Evolutionary conservation across 2,797 vertebrate genomes (phyloP).

Genomic region (Alcedo atthis): DNA sequence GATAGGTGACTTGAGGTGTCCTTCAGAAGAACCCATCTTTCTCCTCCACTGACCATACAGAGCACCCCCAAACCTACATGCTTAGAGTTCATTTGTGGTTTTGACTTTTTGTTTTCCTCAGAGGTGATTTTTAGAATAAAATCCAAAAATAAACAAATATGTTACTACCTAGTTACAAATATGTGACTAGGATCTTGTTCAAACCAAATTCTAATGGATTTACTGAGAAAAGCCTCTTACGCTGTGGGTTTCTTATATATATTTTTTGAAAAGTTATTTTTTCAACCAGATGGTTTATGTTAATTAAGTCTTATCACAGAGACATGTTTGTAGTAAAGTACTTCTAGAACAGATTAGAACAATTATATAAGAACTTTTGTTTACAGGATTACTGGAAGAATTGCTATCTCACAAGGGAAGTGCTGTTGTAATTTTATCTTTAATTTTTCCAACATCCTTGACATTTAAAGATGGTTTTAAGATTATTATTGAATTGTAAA

Average conservation of each 20-base stretch:
- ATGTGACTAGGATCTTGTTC: background rate
- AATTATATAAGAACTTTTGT: conserved; percentile 72
- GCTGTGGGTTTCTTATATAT: background rate
- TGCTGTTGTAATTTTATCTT: conserved; percentile 69
- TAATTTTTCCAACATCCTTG: conserved; percentile 73
- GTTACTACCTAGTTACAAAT: background rate
- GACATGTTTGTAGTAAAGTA: conserved; percentile 68
- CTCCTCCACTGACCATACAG: background rate
- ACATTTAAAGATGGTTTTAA: conserved; percentile 73
- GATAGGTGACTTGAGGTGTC: background rate
- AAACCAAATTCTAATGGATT: background rate
- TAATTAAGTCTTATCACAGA: conserved; percentile 78
- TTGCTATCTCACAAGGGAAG: conserved; percentile 62
- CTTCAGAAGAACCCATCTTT: background rate
- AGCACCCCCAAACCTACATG: background rate
- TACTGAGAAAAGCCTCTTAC: conserved; percentile 8
- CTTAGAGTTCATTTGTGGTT: background rate
- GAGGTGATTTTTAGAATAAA: background rate
- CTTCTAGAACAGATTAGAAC: conserved; percentile 71
- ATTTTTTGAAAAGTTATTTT: conserved; percentile 35
- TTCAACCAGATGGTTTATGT: conserved; percentile 71
- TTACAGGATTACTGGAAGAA: conserved; percentile 71
- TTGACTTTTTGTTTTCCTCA: background rate
- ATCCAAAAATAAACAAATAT: background rate
- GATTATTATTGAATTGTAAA: conserved; percentile 65